Percentiles rank a stretch among this genome's conserved stretches.
These are phyloP conservation scores for Rhincodon typus DNA, from an alignment of 2,797 vertebrate species.

Conservation along the genomic window DNA sequence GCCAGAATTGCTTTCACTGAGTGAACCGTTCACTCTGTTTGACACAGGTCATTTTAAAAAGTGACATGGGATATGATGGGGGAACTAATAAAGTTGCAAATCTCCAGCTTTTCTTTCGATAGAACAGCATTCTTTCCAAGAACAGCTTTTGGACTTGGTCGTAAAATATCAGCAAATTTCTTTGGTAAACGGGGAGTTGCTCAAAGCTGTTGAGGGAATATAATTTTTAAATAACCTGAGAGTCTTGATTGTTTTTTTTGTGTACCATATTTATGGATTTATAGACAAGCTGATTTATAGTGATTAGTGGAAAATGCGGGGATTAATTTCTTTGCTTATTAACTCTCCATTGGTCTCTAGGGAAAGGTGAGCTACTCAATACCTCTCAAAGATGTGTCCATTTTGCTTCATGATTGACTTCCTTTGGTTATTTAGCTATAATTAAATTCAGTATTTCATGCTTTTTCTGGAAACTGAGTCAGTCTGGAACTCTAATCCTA, in stretches of 20 bases:
- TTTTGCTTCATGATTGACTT: constrained; percentile 12
- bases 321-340: not conserved
- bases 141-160: not conserved
- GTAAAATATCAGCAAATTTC: not conserved
- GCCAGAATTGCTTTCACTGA: constrained; percentile 5
- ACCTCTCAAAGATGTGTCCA: not conserved
- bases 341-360: not conserved
- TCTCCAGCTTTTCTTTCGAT: not conserved
- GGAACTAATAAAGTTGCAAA: not conserved
- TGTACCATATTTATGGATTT: not conserved
- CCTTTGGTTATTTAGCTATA: not conserved
- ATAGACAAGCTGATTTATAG: not conserved
- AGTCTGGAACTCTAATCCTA: not conserved
- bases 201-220: not conserved
- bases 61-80: constrained; percentile 22
- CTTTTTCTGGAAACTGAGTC: not conserved
- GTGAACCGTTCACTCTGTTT: constrained; percentile 1
- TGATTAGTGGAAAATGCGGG: not conserved
- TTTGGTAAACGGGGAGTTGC: not conserved
- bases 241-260: not conserved
- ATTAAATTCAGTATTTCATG: not conserved
- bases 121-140: not conserved
- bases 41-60: constrained; percentile 23
- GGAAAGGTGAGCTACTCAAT: not conserved
- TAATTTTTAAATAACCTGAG: not conserved